Conservation (phyloP, 2,888 invertebrate genomes). For the Heteromyza rotundicornis region DNA sequence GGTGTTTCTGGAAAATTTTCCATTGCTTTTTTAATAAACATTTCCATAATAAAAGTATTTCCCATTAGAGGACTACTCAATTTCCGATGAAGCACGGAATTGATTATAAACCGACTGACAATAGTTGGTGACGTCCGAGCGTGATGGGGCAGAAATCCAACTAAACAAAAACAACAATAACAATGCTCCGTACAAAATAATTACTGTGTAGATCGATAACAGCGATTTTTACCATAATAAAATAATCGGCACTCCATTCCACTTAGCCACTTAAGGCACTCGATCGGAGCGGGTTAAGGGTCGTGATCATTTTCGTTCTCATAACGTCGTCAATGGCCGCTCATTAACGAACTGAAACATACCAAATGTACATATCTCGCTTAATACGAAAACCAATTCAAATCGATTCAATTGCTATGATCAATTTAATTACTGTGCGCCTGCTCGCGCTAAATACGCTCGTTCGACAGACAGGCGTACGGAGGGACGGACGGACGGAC, state of each 20-base stretch:
- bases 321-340: neutral
- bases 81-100: too few relatives aligned
- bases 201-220: too few relatives aligned
- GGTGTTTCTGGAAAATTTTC: too few relatives aligned
- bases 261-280: neutral
- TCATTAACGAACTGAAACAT: too few relatives aligned
- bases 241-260: neutral
- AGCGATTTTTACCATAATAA: too few relatives aligned
- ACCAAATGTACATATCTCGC: too few relatives aligned
- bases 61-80: too few relatives aligned
- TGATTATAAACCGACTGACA: neutral
- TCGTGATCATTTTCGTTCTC: neutral
- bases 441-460: constrained; percentile 21
- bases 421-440: constrained; percentile 56
- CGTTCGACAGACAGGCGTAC: constrained; percentile 13
- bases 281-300: neutral
- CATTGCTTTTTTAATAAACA: too few relatives aligned
- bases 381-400: constrained; percentile 33
- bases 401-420: constrained; percentile 44
- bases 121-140: neutral
- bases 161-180: neutral
- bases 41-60: too few relatives aligned
- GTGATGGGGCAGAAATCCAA: neutral
- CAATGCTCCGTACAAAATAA: too few relatives aligned
- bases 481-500: too few relatives aligned